Evolutionary conservation across 2,797 vertebrate species (phyloP), one percentile per base, ranked within the genome.

Genomic region (Pseudopleuronectes americanus): DNA sequence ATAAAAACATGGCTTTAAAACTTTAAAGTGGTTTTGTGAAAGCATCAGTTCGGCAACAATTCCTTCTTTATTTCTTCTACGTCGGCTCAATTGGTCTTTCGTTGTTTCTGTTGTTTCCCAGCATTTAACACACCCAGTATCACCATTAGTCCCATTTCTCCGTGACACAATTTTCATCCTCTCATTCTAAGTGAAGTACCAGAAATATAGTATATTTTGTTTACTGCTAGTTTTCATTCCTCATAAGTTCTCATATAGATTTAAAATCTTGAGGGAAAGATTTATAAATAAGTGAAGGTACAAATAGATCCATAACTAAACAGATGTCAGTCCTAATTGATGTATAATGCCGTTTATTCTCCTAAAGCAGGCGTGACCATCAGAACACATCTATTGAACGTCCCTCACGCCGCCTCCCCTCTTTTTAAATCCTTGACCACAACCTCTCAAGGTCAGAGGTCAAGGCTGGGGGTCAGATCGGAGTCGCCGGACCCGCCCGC

Each of bases 291-390:
- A n/a, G 7, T 26, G 26, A 45, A 10, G 17, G 70, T 65, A 31
- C 43, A 57, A 57, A 80, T 69, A 43, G 45, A 73, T n/a, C 51
- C 23, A 33, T 71, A 74, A 64, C 59, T 71, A 76, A 74, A 71
- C 24, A 66, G 63, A 68, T 75, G 68, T 79, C 72, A 76, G n/a
- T 26, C 31, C 49, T 84, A 83, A 88, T 79, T 87, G 63, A 87
- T 86, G 76, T 84, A 72, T 85, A 83, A 90, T 89, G 80, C 64
- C 63, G 70, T 63, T 87, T 81, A 71, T 79, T 87, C 93, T 95
- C 93, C 92, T 92, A 77, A 85, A 89, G 57, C 91, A 93, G 92
- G 92, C 95, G 92, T 96, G 95, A 96, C 96, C 91, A 93, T 94
- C 61, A 60, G 54, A 94, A 93, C 89, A 92, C 73, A 90, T 91